These are phyloP conservation scores for Amphiduros pacificus DNA, from an alignment of 2,888 invertebrate species.

Conservation along the genomic window DNA sequence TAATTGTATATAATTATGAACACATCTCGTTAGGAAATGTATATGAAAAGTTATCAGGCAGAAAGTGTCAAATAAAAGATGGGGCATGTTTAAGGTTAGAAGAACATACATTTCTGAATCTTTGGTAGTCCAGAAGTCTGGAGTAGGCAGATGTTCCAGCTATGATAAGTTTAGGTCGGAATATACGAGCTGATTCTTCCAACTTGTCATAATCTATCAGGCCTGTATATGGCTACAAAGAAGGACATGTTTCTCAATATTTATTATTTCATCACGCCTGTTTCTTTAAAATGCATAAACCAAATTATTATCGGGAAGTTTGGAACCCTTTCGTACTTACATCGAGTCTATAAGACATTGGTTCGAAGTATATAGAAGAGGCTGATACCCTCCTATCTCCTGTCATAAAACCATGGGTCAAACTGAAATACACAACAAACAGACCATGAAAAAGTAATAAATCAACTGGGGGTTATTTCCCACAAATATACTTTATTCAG, in stretches of 20 bases:
- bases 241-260: background rate
- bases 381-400: constrained; percentile 89
- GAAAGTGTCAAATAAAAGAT: too few relatives aligned
- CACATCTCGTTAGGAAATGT: too few relatives aligned
- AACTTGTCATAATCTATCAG: constrained; percentile 90
- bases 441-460: background rate
- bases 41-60: too few relatives aligned
- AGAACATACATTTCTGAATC: constrained; percentile 76
- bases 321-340: too few relatives aligned
- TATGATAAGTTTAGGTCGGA: constrained; percentile 89
- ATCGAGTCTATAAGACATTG: constrained; percentile 91
- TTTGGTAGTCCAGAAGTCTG: constrained; percentile 85
- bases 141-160: constrained; percentile 93
- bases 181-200: constrained; percentile 78
- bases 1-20: too few relatives aligned
- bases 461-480: background rate
- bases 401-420: constrained; percentile 78
- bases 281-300: too few relatives aligned
- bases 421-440: constrained; percentile 27
- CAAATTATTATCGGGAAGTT: too few relatives aligned
- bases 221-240: constrained; percentile 69
- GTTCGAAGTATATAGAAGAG: constrained; percentile 96
- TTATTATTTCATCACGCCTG: too few relatives aligned
- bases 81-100: too few relatives aligned
- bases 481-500: background rate